Conservation (phyloP, 2,888 invertebrate species). For the Baccha elongata region DNA sequence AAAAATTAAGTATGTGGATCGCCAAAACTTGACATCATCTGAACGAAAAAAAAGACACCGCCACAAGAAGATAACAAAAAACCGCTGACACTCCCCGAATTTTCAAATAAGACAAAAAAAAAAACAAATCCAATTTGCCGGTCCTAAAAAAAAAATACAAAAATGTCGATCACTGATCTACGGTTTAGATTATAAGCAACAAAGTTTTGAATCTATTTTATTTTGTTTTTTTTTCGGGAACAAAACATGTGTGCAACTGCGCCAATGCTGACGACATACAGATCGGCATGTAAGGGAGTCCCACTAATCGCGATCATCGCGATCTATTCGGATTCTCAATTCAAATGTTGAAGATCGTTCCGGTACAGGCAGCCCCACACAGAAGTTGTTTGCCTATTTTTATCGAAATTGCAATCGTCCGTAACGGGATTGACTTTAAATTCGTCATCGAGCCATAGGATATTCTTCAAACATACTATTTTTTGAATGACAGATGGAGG, state of each 20-base stretch:
- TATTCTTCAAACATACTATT: background rate
- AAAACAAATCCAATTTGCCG: conserved; percentile 27
- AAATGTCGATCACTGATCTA: conserved; percentile 61
- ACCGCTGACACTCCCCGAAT: conserved; percentile 60
- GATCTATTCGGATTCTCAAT: conserved; percentile 40
- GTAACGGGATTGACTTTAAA: conserved; percentile 52
- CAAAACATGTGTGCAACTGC: conserved; percentile 47
- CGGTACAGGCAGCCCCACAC: conserved; percentile 35
- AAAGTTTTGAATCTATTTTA: background rate
- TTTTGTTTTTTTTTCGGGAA: conserved; percentile 1
- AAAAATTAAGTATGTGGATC: conserved; percentile 17
- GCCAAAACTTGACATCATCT: conserved; percentile 71
- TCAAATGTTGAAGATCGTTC: conserved; percentile 59
- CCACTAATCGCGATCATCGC: conserved; percentile 45
- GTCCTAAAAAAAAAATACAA: too few relatives aligned
- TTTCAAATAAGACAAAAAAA: conserved; percentile 21
- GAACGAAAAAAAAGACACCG: conserved; percentile 33
- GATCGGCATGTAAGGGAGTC: conserved; percentile 67
- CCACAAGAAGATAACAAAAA: conserved; percentile 46
- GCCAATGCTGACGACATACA: conserved; percentile 66
- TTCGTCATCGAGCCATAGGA: conserved; percentile 34
- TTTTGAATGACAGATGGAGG: conserved; percentile 40
- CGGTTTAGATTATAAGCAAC: conserved; percentile 47
- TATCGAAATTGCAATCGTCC: conserved; percentile 66
- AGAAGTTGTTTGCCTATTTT: conserved; percentile 22